These are phyloP conservation scores for Neoseiulus cucumeris DNA, from an alignment of 1,140 invertebrate species.

Conservation along the genomic window DNA sequence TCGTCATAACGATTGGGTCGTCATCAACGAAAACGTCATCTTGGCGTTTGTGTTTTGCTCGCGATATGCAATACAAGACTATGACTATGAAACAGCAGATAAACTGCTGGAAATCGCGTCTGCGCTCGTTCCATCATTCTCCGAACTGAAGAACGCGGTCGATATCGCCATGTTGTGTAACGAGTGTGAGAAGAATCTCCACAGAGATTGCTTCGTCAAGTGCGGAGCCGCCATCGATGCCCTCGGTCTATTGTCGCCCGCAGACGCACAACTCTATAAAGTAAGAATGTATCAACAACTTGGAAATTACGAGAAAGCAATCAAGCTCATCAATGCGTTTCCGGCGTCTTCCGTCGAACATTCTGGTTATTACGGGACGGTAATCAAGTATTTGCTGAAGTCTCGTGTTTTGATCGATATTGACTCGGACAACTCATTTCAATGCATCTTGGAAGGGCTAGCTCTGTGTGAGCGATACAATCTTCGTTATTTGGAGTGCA, in stretches of 20 bases:
- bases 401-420: not conserved
- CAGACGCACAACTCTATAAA: not conserved
- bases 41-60: not conserved
- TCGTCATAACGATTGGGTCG: not conserved
- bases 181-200: not conserved
- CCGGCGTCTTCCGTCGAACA: not conserved
- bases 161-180: not conserved
- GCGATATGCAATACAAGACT: conserved; percentile 2
- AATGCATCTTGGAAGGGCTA: not conserved
- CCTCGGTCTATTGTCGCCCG: not conserved
- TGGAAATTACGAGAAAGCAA: not conserved
- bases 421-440: not conserved
- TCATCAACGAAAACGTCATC: conserved; percentile 1
- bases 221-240: not conserved
- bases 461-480: not conserved
- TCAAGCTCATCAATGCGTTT: not conserved
- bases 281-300: not conserved
- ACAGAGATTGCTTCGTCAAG: not conserved
- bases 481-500: not conserved
- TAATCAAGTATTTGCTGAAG: not conserved
- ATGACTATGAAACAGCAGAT: not conserved
- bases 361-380: not conserved
- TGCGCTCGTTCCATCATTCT: not conserved
- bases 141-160: not conserved
- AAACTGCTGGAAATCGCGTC: not conserved